Evolutionary conservation across 2,113 vertebrate species (phyloP).

Genomic region (Odontesthes bonariensis): DNA sequence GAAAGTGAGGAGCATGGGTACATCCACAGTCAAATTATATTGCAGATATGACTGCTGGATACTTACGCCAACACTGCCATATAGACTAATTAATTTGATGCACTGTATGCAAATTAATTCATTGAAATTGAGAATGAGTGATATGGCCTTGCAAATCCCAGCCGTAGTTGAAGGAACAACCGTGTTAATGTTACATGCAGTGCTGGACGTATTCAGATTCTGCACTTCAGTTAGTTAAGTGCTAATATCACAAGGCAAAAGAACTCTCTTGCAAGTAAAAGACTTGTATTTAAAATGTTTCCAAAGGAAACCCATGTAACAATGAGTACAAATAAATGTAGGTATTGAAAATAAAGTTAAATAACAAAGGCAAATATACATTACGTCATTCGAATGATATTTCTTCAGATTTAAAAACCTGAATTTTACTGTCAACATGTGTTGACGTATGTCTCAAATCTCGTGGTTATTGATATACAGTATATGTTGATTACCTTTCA

Average conservation of each 20-base stretch:
- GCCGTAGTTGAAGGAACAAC: background rate
- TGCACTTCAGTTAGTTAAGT: background rate
- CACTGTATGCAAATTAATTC: background rate
- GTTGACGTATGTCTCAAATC: too few relatives aligned
- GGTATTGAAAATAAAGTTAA: background rate
- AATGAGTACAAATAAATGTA: background rate
- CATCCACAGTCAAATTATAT: slow-evolving; percentile 45
- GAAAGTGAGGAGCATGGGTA: slow-evolving; percentile 51
- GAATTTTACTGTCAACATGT: too few relatives aligned
- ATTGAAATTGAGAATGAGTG: slow-evolving; percentile 31
- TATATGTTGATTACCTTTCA: too few relatives aligned
- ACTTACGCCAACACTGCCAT: slow-evolving; percentile 15
- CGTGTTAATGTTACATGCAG: background rate
- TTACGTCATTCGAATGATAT: too few relatives aligned
- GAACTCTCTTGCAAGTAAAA: too few relatives aligned
- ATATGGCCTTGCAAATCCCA: slow-evolving; percentile 2
- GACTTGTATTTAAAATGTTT: background rate
- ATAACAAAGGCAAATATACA: background rate
- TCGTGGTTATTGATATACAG: too few relatives aligned
- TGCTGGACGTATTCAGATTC: background rate
- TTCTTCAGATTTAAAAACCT: too few relatives aligned
- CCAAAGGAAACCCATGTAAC: background rate
- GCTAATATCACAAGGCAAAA: background rate
- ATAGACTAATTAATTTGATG: slow-evolving; percentile 49
- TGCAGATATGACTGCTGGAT: slow-evolving; percentile 34